Evolutionary conservation across 53 echinoderm and acorn worm species (phyloP), one percentile per base, ranked within the genome.

Genomic region (Temnopleurus reevesii): DNA sequence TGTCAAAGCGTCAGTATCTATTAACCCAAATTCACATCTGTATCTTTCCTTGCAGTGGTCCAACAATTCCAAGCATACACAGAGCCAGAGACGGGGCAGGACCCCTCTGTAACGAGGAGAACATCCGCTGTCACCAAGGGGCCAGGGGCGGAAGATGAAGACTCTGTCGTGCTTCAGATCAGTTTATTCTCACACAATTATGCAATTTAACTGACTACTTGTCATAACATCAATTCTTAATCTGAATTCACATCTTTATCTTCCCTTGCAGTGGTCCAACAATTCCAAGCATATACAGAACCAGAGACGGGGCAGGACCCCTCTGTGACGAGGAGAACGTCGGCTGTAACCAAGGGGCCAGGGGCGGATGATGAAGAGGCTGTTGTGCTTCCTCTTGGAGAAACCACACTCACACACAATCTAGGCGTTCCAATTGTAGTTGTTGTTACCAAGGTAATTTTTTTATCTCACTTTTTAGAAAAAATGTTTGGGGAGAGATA

Each of bases 371-470:
- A 99, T 45, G 99, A 99, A 38, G 95, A 96, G 89, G 90, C 93
- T 38, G 93, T 99, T 23, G 89, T 99, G 76, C 90, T 99, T 44
- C 99, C 99, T 36, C 89, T 99, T 45, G 99, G 99, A 54, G 96
- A 99, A 89, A 96, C 99, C 60, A 99, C 99, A 53, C 94, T 99
- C 91, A 96, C 96, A 89, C 95, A 92, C 76, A 99, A 99, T 92
- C 91, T 99, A 86, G 96, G 92, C 43, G 92, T 99, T 59, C 99
- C 99, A 53, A 94, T 98, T 19, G 91, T 94, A 81, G 99, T 96
- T 55, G 96, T 94, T 65, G 91, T 94, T 26, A 94, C 99, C 71
- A 99, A 99, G 96, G 99, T 99, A 92, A 47, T 28, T n/a, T n/a
- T n/a, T n/a, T n/a, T n/a, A n/a, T n/a, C n/a, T n/a, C n/a, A n/a